Conservation (phyloP, 92 coral and sea anemone species). For the Anthopleura xanthogrammica region DNA sequence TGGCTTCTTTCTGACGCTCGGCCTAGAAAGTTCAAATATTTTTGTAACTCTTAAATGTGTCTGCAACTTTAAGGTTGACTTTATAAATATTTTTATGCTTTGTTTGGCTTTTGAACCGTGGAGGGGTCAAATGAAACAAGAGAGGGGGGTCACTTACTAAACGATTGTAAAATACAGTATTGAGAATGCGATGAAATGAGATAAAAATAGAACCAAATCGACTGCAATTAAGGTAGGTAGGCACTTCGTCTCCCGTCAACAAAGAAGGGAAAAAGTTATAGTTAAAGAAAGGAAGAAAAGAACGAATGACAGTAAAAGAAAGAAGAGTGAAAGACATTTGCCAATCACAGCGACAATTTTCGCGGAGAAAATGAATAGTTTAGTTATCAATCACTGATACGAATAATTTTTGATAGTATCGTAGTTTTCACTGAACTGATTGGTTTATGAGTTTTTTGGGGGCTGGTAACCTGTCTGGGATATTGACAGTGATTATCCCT, state of each 20-base stretch:
- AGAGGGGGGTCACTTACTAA: neutral
- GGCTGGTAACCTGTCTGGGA: constrained; percentile 1
- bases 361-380: neutral
- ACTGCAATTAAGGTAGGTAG: neutral
- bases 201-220: neutral
- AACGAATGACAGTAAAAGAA: neutral
- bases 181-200: neutral
- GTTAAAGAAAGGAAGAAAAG: neutral
- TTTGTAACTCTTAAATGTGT: neutral
- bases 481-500: constrained; percentile 4
- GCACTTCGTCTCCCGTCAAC: neutral
- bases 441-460: constrained; percentile 4
- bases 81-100: neutral
- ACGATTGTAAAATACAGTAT: neutral
- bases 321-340: neutral
- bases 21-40: neutral
- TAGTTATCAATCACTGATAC: neutral
- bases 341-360: neutral
- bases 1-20: neutral
- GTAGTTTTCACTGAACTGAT: neutral
- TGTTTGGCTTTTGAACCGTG: neutral
- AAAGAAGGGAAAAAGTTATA: neutral
- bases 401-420: neutral
- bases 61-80: neutral
- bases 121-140: neutral